A percentile compares a stretch with the other conserved stretches of the same genome.
Conservation (phyloP, 1,140 invertebrate species). For the Potamilus streckersoni region DNA sequence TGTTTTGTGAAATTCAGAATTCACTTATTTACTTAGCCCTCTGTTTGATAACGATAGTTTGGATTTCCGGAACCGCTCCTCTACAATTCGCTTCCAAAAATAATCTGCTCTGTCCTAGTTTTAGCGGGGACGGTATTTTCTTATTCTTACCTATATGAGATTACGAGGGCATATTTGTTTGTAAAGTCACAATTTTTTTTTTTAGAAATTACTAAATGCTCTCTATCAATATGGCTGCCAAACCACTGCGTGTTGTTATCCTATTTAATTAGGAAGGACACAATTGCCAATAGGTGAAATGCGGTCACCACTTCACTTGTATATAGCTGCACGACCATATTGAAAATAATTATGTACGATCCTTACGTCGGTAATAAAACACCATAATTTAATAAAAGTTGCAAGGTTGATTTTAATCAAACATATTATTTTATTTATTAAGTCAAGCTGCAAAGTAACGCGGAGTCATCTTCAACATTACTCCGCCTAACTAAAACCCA, state of each 20-base stretch:
- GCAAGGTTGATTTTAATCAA: background rate
- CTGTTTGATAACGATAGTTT: no score
- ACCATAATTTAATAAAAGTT: background rate
- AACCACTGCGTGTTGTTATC: conserved; percentile 53
- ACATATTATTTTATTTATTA: background rate
- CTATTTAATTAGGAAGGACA: conserved; percentile 34
- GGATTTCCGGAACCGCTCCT: background rate
- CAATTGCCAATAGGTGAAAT: conserved; percentile 6
- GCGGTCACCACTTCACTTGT: background rate
- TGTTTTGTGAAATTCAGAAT: no score
- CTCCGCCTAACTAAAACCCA: conserved; percentile 21
- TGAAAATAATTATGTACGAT: background rate
- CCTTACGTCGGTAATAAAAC: background rate
- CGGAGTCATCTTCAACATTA: conserved; percentile 1
- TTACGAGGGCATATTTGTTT: conserved; percentile 22
- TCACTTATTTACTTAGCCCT: no score
- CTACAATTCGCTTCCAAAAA: background rate
- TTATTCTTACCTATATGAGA: conserved; percentile 39
- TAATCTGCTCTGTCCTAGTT: background rate
- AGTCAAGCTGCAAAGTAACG: no score
- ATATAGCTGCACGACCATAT: background rate
- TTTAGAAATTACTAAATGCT: conserved; percentile 40
- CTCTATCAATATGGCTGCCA: conserved; percentile 55
- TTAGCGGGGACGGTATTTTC: conserved; percentile 4
- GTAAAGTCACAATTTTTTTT: conserved; percentile 36